These are phyloP conservation scores for Oreohelix idahoensis DNA, from an alignment of 1,140 invertebrate species.

Conservation along the genomic window DNA sequence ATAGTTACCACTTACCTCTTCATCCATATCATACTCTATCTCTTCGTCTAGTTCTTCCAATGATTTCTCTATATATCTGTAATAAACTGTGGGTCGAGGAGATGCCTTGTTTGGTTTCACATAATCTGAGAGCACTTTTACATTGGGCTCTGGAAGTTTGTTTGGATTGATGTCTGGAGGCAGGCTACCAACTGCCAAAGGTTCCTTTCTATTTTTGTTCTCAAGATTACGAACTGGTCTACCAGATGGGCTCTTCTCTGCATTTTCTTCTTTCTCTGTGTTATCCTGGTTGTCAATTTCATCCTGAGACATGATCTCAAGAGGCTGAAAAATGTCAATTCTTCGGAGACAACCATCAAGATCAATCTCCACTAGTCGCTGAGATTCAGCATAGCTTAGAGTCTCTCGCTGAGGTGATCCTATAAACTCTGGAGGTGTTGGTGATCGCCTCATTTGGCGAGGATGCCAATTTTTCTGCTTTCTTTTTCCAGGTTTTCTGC, in stretches of 20 bases:
- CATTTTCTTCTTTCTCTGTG: conserved; percentile 71
- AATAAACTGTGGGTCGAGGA: conserved; percentile 84
- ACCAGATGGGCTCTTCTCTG: conserved; percentile 63
- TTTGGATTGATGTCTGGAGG: conserved; percentile 44
- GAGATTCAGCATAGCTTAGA: conserved; percentile 84
- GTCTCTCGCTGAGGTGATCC: conserved; percentile 67
- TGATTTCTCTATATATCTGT: conserved; percentile 93
- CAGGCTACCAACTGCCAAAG: conserved; percentile 46
- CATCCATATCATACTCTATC: conserved; percentile 98
- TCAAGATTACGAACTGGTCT: conserved; percentile 29
- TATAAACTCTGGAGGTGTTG: conserved; percentile 71
- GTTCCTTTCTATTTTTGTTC: conserved; percentile 65
- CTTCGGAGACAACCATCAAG: conserved; percentile 79
- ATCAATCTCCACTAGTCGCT: conserved; percentile 88
- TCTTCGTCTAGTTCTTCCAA: conserved; percentile 93
- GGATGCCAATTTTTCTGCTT: conserved; percentile 63
- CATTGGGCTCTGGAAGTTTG: conserved; percentile 86
- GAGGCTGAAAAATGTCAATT: conserved; percentile 75
- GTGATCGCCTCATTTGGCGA: conserved; percentile 65
- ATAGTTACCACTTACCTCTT: conserved; percentile 78
- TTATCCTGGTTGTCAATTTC: conserved; percentile 71
- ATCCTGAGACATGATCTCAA: conserved; percentile 73
- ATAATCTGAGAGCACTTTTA: conserved; percentile 85
- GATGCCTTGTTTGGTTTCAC: conserved; percentile 84
- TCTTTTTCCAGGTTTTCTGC: conserved; percentile 58